Evolutionary conservation across 2,113 vertebrate species (phyloP), one percentile per base, ranked within the genome.

Genomic region (Coptodon bakossiorum): DNA sequence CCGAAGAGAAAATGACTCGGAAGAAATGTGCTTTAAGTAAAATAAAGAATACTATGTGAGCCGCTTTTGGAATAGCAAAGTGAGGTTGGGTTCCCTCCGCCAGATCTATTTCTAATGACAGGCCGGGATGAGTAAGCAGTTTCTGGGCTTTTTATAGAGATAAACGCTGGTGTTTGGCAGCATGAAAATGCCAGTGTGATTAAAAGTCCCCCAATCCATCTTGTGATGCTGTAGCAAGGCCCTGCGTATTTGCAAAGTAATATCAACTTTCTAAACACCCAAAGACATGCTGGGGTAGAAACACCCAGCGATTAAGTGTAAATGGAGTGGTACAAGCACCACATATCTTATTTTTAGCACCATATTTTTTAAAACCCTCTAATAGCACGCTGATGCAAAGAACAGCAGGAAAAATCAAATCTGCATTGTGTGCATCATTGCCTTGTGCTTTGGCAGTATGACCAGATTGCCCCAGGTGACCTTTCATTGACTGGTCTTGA

Each of bases 401-500:
- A 66, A 13, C 45, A 48, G 61, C 45, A 8, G 53, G 61, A 56
- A 66, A 66, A 27, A 81, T 84, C 79, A 57, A 78, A 81, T 90
- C 54, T 85, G 13, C 83, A 48, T 87, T 19, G 56, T 85, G 80
- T 81, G 82, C 59, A 80, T 73, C 24, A 34, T 59, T 10, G 84
- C 59, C 56, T 78, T 38, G 52, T 78, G 45, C 81, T 83, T 85
- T 87, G 80, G 81, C 84, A 43, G 81, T 54, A 40, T 59, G 81
- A 68, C 82, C 85, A 84, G 66, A 82, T 90, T 73, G 84, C 89
- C 91, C 91, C 68, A 24, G 68, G 85, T 89, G 91, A 95, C 90
- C 92, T 90, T 66, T 90, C 89, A 91, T 86, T 95, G 93, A 90
- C 90, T 87, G 83, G 80, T 81, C 81, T 82, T 88, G 87, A 94